Evolutionary conservation across 2,113 vertebrate species (phyloP).

Genomic region (Clarias magur): DNA sequence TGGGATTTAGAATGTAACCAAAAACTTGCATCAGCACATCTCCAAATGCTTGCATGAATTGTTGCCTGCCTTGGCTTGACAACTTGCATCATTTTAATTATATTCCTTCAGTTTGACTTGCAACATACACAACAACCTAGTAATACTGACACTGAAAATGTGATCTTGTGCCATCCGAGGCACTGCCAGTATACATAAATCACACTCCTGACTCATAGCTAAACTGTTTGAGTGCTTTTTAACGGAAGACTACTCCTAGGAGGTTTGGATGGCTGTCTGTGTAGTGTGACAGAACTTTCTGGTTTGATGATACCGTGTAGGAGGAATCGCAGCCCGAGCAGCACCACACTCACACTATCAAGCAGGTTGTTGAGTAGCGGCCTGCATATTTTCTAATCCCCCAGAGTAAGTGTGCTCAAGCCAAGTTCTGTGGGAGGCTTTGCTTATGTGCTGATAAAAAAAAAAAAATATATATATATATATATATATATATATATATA

Average conservation of each 20-base stretch:
- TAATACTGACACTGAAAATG: not conserved
- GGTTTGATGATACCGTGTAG: slow-evolving; percentile 39
- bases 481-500: too few species aligned
- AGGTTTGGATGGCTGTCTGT: slow-evolving; percentile 12
- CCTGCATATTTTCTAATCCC: slow-evolving; percentile 43
- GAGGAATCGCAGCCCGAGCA: slow-evolving; percentile 27
- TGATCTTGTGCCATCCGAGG: not conserved
- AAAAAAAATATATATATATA: too few species aligned
- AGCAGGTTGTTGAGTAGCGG: slow-evolving; percentile 22
- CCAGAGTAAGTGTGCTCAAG: slow-evolving; percentile 28
- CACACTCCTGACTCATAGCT: slow-evolving; percentile 12
- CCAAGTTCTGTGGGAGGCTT: slow-evolving; percentile 39
- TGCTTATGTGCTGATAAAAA: slow-evolving; percentile 41
- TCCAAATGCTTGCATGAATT: slow-evolving; percentile 14
- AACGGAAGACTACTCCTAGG: slow-evolving; percentile 8
- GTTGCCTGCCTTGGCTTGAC: not conserved
- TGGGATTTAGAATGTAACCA: not conserved
- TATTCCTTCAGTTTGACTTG: slow-evolving; percentile 14
- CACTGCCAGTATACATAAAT: slow-evolving; percentile 8
- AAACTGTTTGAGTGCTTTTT: not conserved
- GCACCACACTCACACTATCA: slow-evolving; percentile 36
- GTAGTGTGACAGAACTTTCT: slow-evolving; percentile 29
- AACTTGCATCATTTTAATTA: slow-evolving; percentile 19
- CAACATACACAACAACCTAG: not conserved
- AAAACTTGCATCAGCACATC: slow-evolving; percentile 33